phyloP scores from a whole-genome alignment of 1,140 invertebrate species.

The Brachionus rotundiformis region DNA sequence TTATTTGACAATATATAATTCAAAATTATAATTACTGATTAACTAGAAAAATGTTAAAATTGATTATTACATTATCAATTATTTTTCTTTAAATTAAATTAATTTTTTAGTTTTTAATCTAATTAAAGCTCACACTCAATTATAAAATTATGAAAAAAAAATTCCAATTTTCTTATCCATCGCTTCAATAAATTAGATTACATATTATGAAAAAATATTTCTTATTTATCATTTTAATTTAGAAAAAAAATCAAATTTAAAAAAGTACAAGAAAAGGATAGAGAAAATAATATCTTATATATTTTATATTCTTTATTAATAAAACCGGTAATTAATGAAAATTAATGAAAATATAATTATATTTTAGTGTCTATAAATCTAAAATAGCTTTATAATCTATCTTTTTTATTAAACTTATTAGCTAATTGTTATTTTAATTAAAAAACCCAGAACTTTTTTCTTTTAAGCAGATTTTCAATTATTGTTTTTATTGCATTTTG shows the following conservation, averaged over 20 bases:
- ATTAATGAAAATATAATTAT: conserved; percentile 18
- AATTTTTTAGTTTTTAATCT: background rate
- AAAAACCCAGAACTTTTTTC: background rate
- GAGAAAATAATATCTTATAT: no score
- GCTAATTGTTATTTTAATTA: background rate
- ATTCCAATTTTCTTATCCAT: no score
- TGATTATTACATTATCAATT: conserved; percentile 2
- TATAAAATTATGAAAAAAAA: background rate
- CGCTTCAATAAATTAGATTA: no score
- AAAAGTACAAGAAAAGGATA: no score
- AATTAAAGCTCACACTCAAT: background rate
- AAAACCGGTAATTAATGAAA: conserved; percentile 3
- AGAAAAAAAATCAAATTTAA: no score
- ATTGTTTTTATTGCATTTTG: background rate
- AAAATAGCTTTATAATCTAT: conserved; percentile 2
- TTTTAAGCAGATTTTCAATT: no score
- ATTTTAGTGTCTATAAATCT: background rate
- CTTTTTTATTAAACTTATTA: background rate
- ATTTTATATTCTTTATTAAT: background rate
- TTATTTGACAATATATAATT: background rate
- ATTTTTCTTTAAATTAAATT: background rate
- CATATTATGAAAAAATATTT: no score
- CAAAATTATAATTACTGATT: background rate
- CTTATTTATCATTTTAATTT: no score
- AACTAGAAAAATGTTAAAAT: background rate